These are phyloP conservation scores for Poecile atricapillus DNA, from an alignment of 2,113 vertebrate genomes.

Conservation along the genomic window DNA sequence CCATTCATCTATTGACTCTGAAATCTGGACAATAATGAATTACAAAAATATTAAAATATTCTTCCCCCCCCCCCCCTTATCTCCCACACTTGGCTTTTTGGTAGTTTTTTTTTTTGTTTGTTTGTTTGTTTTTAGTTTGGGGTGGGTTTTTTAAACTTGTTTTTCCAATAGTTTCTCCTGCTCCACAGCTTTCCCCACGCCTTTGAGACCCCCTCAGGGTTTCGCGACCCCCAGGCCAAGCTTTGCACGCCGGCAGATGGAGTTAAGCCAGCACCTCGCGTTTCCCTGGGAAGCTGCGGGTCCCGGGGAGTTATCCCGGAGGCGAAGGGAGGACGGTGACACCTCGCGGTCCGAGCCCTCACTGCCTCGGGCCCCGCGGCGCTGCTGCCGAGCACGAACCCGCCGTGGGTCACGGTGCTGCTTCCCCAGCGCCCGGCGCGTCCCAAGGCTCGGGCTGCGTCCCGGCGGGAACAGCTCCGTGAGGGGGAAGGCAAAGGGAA, in stretches of 20 bases:
- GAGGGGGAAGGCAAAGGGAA: too few relatives aligned
- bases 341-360: background rate
- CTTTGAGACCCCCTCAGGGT: background rate
- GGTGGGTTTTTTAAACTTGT: background rate
- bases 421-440: accelerated
- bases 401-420: accelerated
- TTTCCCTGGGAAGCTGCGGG: accelerated
- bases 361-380: background rate
- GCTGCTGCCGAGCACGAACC: accelerated
- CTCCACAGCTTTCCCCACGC: background rate
- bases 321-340: background rate
- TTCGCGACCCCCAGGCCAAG: accelerated
- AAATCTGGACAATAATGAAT: background rate
- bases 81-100: background rate
- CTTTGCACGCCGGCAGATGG: accelerated
- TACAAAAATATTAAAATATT: background rate
- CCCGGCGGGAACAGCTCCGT: accelerated
- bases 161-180: background rate
- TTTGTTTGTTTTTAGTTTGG: background rate
- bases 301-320: accelerated
- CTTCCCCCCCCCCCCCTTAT: background rate
- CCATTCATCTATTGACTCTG: background rate
- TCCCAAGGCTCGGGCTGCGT: accelerated
- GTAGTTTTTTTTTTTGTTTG: background rate
- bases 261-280: accelerated